Conservation (phyloP, 2,797 vertebrate species). For the Myoxocephalus aenaeus region DNA sequence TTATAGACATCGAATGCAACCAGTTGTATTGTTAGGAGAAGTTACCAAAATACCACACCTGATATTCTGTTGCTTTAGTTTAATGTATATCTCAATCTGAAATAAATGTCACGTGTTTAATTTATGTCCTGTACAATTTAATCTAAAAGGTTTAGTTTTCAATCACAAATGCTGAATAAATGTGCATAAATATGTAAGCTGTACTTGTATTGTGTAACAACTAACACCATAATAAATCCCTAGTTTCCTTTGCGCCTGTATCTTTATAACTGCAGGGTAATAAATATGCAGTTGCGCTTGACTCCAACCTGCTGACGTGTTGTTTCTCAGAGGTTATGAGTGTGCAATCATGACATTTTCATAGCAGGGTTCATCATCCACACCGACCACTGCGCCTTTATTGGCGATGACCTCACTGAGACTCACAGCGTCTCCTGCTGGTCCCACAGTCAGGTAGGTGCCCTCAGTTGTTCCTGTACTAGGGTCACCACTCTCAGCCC, state of each 20-base stretch:
- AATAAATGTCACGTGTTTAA: not conserved
- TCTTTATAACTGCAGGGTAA: not conserved
- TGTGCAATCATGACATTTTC: slow-evolving; percentile 82
- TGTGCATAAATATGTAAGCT: not conserved
- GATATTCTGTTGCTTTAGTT: not conserved
- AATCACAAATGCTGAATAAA: slow-evolving; percentile 8
- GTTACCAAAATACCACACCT: not conserved
- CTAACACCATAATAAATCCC: not conserved
- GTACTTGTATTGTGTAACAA: not conserved
- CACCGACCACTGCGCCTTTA: slow-evolving; percentile 54
- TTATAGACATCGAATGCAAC: not conserved
- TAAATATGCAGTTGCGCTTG: slow-evolving; percentile 24
- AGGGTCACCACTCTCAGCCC: slow-evolving; percentile 2
- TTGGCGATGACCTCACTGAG: slow-evolving; percentile 74
- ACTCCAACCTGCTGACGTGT: slow-evolving; percentile 41
- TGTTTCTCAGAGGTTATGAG: slow-evolving; percentile 51
- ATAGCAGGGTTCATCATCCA: slow-evolving; percentile 80
- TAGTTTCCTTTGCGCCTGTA: slow-evolving; percentile 1
- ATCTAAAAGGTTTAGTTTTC: not conserved
- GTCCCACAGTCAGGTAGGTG: slow-evolving; percentile 78
- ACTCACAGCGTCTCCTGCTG: slow-evolving; percentile 50
- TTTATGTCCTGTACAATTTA: not conserved
- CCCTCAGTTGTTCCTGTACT: slow-evolving; percentile 59
- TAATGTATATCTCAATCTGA: not conserved
- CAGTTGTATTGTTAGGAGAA: not conserved